Evolutionary conservation across 2,113 vertebrate species (phyloP).

Genomic region (Oncorhynchus masou): DNA sequence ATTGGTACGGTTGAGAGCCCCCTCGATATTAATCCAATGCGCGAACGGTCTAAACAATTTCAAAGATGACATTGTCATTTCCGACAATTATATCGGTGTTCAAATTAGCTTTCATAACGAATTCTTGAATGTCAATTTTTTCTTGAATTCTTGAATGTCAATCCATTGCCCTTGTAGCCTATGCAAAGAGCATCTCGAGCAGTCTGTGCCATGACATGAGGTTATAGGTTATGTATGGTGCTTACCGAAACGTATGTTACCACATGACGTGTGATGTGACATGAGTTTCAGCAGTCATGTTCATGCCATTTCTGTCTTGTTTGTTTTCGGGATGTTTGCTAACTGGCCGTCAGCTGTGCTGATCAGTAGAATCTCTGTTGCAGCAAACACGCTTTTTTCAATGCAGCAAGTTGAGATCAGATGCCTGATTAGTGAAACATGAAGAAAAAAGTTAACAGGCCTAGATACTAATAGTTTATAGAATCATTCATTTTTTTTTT

Average conservation of each 20-base stretch:
- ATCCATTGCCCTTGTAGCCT: background rate
- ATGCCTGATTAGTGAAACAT: background rate
- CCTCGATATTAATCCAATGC: background rate
- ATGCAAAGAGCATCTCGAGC: background rate
- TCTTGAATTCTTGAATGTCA: background rate
- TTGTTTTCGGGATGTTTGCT: background rate
- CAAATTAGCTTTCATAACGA: background rate
- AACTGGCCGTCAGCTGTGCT: background rate
- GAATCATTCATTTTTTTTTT: background rate
- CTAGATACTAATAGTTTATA: no score
- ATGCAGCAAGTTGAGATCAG: constrained; percentile 1
- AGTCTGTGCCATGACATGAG: background rate
- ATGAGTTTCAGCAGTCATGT: background rate
- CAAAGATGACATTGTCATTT: background rate
- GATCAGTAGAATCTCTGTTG: background rate
- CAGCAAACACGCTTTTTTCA: constrained; percentile 1
- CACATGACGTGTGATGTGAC: background rate
- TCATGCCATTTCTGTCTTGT: background rate
- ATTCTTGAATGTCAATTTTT: background rate
- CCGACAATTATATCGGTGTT: background rate
- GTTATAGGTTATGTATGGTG: background rate
- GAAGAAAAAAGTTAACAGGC: background rate
- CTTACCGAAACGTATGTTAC: background rate
- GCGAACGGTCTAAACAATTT: background rate
- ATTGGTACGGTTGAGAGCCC: background rate